These are phyloP conservation scores for Irena cyanogastra DNA, from an alignment of 2,113 vertebrate genomes.

Conservation along the genomic window DNA sequence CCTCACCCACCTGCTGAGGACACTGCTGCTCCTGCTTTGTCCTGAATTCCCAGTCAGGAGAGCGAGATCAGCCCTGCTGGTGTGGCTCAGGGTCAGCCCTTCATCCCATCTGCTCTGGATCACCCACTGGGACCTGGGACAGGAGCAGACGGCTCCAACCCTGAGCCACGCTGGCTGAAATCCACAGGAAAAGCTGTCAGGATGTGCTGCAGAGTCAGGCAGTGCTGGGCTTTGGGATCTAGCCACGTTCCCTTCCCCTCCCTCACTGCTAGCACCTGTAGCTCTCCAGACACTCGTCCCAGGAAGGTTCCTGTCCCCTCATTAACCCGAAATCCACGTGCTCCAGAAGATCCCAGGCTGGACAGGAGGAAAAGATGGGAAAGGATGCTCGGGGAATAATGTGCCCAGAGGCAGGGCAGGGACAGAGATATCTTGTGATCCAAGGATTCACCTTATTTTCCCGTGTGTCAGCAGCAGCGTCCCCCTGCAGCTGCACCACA, in stretches of 20 bases:
- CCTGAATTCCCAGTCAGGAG: background rate
- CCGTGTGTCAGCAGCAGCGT: background rate
- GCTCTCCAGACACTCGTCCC: background rate
- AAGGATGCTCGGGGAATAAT: background rate
- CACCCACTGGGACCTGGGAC: background rate
- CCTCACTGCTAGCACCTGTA: background rate
- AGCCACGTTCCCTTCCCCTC: background rate
- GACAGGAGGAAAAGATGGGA: too few species aligned
- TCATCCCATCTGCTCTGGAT: background rate
- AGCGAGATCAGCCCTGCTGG: background rate
- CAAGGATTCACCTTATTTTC: background rate
- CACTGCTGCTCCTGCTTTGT: background rate
- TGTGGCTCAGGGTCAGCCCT: background rate
- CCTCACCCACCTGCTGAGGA: background rate
- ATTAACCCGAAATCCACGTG: background rate
- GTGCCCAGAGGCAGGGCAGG: background rate
- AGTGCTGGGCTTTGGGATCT: background rate
- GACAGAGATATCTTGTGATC: background rate
- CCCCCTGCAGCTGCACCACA: background rate
- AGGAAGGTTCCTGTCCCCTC: background rate
- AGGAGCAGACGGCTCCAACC: background rate
- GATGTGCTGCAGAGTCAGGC: background rate
- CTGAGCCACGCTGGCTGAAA: background rate
- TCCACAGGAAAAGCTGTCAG: slow-evolving; percentile 5
- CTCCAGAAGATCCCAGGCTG: background rate